phyloP scores from a whole-genome alignment of 2,113 vertebrate genomes.

The Myxocyprinus asiaticus region DNA sequence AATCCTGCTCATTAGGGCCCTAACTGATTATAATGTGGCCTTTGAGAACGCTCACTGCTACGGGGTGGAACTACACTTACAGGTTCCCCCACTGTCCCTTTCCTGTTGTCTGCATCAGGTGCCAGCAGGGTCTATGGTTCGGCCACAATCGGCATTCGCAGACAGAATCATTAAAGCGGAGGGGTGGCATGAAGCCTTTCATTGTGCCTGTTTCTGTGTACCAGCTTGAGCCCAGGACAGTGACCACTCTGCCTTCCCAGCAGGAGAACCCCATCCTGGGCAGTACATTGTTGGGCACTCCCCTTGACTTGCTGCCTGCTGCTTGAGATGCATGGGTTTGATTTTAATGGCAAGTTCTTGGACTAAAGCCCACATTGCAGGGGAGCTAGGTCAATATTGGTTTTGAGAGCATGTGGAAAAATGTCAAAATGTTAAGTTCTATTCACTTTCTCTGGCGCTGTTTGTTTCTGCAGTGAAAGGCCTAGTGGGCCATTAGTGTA shows the following conservation, averaged over 20 bases:
- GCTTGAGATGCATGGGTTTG: conserved; percentile 70
- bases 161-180: conserved; percentile 69
- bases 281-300: conserved; percentile 70
- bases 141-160: conserved; percentile 65
- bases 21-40: conserved; percentile 80
- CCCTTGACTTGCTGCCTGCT: conserved; percentile 70
- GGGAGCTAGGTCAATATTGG: conserved; percentile 81
- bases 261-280: conserved; percentile 70
- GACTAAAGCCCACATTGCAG: conserved; percentile 76
- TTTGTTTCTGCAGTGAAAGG: conserved; percentile 78
- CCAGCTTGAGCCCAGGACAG: conserved; percentile 73
- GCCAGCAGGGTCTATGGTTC: conserved; percentile 70
- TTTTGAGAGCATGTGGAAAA: conserved; percentile 80
- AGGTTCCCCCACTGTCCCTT: conserved; percentile 64
- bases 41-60: conserved; percentile 69
- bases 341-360: conserved; percentile 75
- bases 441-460: conserved; percentile 72
- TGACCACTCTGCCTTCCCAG: conserved; percentile 63
- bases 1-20: conserved; percentile 75
- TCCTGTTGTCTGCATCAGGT: conserved; percentile 64
- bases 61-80: conserved; percentile 66
- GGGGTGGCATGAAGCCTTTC: conserved; percentile 68
- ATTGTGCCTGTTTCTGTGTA: conserved; percentile 65
- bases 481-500: conserved; percentile 79
- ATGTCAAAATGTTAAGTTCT: conserved; percentile 69